Conservation (phyloP, 2,113 vertebrate species). For the Cranoglanis bouderius region DNA sequence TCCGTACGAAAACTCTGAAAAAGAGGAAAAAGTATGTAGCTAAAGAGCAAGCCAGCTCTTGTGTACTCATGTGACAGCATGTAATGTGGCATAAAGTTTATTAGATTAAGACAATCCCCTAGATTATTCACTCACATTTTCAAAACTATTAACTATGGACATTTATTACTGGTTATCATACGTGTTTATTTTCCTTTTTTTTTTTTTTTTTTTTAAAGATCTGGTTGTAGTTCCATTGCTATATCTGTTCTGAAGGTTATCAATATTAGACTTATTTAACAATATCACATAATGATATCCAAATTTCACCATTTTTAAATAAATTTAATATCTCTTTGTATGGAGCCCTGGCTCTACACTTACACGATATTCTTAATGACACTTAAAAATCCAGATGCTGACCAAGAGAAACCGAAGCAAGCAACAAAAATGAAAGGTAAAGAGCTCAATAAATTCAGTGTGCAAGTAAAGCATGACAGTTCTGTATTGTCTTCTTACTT, state of each 20-base stretch:
- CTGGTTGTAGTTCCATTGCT: neutral
- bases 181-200: neutral
- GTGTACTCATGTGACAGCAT: neutral
- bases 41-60: neutral
- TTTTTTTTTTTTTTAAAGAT: neutral
- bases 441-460: neutral
- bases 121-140: neutral
- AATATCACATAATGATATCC: neutral
- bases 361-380: neutral
- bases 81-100: neutral
- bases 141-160: neutral
- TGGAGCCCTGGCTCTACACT: neutral
- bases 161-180: neutral
- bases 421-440: conserved; percentile 61
- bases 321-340: neutral
- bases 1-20: neutral
- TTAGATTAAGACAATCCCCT: neutral
- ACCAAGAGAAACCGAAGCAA: conserved; percentile 24
- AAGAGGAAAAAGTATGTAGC: neutral
- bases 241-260: neutral
- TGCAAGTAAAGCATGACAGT: neutral
- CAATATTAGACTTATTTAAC: neutral
- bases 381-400: conserved; percentile 36
- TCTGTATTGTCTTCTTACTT: neutral
- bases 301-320: neutral